A percentile compares a stretch with the other conserved stretches of the same genome.
phyloP scores from a whole-genome alignment of 2,888 invertebrate genomes.

The Temnothorax unifasciatus region DNA sequence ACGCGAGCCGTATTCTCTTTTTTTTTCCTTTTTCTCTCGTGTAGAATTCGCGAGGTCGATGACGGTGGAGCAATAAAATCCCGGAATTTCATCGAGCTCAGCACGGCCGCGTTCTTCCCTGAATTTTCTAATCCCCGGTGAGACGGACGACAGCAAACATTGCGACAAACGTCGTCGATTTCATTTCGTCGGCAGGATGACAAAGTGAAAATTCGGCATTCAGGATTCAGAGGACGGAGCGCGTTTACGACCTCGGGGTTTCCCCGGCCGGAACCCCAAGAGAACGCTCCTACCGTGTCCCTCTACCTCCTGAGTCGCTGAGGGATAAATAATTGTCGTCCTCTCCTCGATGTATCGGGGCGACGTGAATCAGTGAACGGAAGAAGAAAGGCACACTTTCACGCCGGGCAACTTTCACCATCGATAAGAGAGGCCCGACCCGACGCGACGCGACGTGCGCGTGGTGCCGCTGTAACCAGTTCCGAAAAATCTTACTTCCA shows the following conservation, averaged over 20 bases:
- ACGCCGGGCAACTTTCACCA: conserved; percentile 85
- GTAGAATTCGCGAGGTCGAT: not conserved
- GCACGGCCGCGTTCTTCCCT: no score
- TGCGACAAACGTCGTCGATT: not conserved
- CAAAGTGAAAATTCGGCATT: not conserved
- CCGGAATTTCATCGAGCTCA: not conserved
- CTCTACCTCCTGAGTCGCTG: not conserved
- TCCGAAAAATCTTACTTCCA: conserved; percentile 79
- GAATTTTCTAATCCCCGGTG: not conserved
- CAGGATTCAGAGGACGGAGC: not conserved
- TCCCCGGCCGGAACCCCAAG: conserved; percentile 7
- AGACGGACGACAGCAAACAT: not conserved
- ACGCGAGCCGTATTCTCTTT: not conserved
- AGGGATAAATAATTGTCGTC: conserved; percentile 42
- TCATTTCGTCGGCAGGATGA: not conserved
- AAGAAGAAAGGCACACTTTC: conserved; percentile 86
- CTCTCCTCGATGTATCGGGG: conserved; percentile 73
- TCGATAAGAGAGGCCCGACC: conserved; percentile 80
- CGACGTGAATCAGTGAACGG: conserved; percentile 84
- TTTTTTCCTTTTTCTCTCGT: not conserved
- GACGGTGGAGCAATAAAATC: not conserved
- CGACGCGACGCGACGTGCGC: conserved; percentile 9
- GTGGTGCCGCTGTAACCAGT: conserved; percentile 70
- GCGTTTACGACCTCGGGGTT: conserved; percentile 49
- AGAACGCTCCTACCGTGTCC: conserved; percentile 4